A percentile compares a stretch with the other conserved stretches of the same genome.
Evolutionary conservation across 2,888 invertebrate genomes (phyloP).

Genomic region (Spodoptera picta): DNA sequence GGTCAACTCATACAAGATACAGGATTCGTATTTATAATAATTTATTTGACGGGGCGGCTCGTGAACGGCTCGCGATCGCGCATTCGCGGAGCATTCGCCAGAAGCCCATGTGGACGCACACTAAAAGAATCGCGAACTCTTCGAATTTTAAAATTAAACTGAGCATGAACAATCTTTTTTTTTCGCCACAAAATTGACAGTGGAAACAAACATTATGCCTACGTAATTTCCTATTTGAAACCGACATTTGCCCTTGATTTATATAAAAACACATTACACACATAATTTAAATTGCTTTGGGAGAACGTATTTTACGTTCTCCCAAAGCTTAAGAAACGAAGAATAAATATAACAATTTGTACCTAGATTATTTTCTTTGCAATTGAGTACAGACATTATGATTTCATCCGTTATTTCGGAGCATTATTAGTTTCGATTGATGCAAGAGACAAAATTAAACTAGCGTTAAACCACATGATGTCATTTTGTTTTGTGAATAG

Average conservation of each 20-base stretch:
- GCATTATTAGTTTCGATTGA: conserved; percentile 31
- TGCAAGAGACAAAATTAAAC: conserved; percentile 39
- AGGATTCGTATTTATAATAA: no score
- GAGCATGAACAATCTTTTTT: background rate
- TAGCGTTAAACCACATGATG: conserved; percentile 24
- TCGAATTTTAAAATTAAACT: background rate
- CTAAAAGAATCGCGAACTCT: no score
- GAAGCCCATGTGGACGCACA: no score
- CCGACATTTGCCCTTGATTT: conserved; percentile 6
- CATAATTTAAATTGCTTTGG: no score
- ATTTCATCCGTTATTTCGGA: conserved; percentile 38
- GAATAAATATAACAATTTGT: no score
- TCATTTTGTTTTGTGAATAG: conserved; percentile 15
- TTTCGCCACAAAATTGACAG: background rate
- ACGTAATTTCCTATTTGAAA: conserved; percentile 3
- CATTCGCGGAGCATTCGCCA: no score
- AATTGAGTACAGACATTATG: conserved; percentile 12
- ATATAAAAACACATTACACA: background rate
- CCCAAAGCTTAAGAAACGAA: background rate
- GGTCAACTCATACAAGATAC: no score
- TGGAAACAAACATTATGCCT: conserved; percentile 4
- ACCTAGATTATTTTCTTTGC: no score
- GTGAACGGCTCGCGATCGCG: no score
- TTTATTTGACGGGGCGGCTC: no score
- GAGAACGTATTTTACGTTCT: no score